Base-by-base conservation (phyloP, 2,113 vertebrate species). In the Archocentrus centrarchus region DNA sequence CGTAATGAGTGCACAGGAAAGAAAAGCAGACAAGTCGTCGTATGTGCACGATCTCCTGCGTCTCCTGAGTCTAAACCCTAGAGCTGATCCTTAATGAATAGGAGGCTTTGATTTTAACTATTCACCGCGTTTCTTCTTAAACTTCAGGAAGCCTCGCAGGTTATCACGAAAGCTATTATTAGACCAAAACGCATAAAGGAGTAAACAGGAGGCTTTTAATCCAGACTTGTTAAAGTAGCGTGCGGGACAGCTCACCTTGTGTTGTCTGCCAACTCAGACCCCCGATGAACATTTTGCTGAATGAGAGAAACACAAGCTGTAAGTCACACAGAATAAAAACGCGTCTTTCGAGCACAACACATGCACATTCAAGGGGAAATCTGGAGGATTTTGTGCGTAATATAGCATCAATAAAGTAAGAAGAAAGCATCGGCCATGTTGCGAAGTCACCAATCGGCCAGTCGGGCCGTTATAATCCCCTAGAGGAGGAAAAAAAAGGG, bases 261-360 rank as follows among this genome's bases (percentile, higher is more conserved):
- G 97, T 98, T 81, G 97, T 98, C 95, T 98, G 97, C 97, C 97
- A 98, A 94, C 97, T 98, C 95, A 97, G 95, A 94, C 97, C 97
- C 93, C 97, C 97, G 97, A 97, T 97, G 96, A 98, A 98, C 97
- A 98, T 98, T 96, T 98, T 98, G 96, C 97, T 98, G 96, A 93
- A 94, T 92, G 96, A 92, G 91, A 94, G 90, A 95, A 93, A 95
- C 24, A 95, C 88, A 93, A 93, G 95, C 84, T 1, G 88, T 90
- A 82, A 91, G 86, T 90, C 82, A 89, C 50, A 91, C 73, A 82
- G 70, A 77, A 87, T 18, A 66, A 80, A 82, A 79, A 60, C 75
- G 83, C 80, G 80, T 88, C 75, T 80, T 41, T 64, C 22, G 61
- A 81, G 70, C 77, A 86, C 82, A 81, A n/a, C 75, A 86, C 68